Base-by-base conservation (phyloP, 1,140 invertebrate genomes). In the Epicauta chinensis region DNA sequence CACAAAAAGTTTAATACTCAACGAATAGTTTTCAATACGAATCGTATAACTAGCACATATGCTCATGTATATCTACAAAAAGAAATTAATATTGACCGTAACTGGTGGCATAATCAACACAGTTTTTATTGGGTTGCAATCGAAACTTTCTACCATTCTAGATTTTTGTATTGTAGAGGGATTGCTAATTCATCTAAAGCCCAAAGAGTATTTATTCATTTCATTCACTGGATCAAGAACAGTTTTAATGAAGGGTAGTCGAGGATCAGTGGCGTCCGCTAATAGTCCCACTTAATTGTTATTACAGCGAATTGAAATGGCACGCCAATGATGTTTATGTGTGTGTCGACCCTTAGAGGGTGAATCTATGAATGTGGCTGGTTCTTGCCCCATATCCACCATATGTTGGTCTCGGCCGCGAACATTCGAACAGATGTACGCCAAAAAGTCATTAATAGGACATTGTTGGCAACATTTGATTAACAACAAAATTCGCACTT, bases 21-120 rank as follows among this genome's bases (percentile, higher is more conserved):
- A 47, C 62, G 65, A 68, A 68, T 68, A 67, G 61, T 66, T 70
- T 68, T 61, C 62, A 68, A 66, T 69, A 60, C 55, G 68, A 70
- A 62, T 68, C 66, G 65, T 66, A 70, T 70, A 70, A 70, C 66
- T 64, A 63, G 65, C 68, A 68, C 68, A 70, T 70, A 70, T 70
- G 68, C 68, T 70, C 65, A 63, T 51, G 56, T 67, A 50, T 49
- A 61, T 54, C 5, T 10, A 34, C 7, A 42, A 51, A 36, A 37
- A 53, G 51, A 64, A 66, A 51, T 56, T 42, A 67, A 58, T 61
- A 51, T 66, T 54, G 59, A 58, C 17, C 12, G 6, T 4, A 23
- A 23, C 7, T 7, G 37, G 2, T 29, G 36, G 13, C 31, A 31
- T 38, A 49, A 31, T 29, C 46, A 29, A 32, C 35, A 30, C 12